phyloP scores from a whole-genome alignment of 2,888 invertebrate genomes.

The Hydraecia micacea region DNA sequence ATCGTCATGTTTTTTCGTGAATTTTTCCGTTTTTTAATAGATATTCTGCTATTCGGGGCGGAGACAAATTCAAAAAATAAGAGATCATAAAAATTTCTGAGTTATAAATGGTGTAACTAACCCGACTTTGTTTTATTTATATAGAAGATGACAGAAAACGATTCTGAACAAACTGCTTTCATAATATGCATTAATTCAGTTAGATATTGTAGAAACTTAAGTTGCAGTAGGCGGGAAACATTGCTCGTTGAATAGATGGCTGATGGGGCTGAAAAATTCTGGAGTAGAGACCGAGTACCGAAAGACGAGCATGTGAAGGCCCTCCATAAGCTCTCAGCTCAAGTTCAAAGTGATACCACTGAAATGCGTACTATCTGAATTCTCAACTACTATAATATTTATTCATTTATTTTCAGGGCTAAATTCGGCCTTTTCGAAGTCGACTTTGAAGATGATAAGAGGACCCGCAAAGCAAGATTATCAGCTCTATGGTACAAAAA shows the following conservation, averaged over 20 bases:
- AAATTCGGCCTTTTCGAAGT: conserved; percentile 84
- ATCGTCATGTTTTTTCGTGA: too few relatives aligned
- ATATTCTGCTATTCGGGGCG: too few relatives aligned
- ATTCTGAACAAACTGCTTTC: background rate
- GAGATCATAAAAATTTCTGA: too few relatives aligned
- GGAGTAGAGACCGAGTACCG: background rate
- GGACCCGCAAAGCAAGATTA: conserved; percentile 71
- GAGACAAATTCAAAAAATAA: too few relatives aligned
- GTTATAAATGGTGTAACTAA: too few relatives aligned
- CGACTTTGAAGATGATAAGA: conserved; percentile 74
- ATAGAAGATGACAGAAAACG: background rate
- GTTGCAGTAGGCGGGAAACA: background rate
- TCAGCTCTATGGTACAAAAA: conserved; percentile 81
- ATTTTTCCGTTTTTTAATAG: too few relatives aligned
- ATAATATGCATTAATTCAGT: background rate
- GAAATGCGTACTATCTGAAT: background rate
- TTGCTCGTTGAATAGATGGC: background rate
- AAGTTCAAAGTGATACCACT: background rate
- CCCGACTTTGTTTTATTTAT: too few relatives aligned
- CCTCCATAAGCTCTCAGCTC: too few relatives aligned
- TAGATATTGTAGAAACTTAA: background rate
- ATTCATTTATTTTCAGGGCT: conserved; percentile 70
- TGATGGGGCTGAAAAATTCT: too few relatives aligned
- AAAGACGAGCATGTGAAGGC: background rate
- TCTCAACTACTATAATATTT: background rate